Conservation (phyloP, 2,113 vertebrate genomes). For the Uria aalge region DNA sequence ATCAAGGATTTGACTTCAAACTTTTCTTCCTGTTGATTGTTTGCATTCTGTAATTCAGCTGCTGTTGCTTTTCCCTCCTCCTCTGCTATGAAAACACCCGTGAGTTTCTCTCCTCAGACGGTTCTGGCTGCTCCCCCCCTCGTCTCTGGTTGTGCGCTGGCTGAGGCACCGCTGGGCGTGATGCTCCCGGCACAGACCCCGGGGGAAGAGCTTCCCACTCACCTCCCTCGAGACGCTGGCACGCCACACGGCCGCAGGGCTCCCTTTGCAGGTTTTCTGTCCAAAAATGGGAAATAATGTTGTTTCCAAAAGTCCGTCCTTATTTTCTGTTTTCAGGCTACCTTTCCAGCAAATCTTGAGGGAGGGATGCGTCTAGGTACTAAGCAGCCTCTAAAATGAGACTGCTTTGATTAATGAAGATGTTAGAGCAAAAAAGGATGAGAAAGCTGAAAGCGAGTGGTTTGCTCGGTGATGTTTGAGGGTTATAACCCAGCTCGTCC, state of each 20-base stretch:
- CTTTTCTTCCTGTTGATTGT: neutral
- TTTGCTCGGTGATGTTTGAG: neutral
- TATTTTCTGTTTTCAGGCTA: neutral
- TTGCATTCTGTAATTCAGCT: neutral
- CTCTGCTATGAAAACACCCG: neutral
- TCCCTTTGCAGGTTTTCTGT: neutral
- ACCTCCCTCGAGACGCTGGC: neutral
- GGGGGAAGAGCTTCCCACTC: neutral
- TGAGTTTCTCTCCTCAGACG: neutral
- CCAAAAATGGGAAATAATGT: neutral
- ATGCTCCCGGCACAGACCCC: neutral
- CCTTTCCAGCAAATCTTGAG: neutral
- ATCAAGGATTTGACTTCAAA: neutral
- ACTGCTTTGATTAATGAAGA: neutral
- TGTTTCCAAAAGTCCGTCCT: neutral
- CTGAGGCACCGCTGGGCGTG: neutral
- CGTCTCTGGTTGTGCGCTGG: neutral
- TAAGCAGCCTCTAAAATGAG: neutral
- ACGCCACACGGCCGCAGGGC: neutral
- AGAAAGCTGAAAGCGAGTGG: neutral
- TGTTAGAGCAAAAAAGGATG: neutral
- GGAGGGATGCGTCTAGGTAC: neutral
- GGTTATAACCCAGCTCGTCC: neutral
- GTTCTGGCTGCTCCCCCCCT: neutral
- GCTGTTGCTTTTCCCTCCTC: neutral